phyloP scores from a whole-genome alignment of 2,113 vertebrate genomes.

The Sula dactylatra region DNA sequence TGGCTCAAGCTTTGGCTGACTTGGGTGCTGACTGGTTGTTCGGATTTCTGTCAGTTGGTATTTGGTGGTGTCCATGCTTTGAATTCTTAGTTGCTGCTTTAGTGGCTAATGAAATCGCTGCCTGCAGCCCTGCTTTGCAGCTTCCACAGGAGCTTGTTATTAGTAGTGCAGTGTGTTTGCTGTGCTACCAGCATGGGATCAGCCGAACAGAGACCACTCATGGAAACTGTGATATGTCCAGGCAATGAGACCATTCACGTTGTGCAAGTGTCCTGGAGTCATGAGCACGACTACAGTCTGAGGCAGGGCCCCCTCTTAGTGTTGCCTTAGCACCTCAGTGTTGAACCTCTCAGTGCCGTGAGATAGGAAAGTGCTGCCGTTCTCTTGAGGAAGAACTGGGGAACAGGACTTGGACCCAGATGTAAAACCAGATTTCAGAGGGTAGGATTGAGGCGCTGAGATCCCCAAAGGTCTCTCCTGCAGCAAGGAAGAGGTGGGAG shows the following conservation, averaged over 20 bases:
- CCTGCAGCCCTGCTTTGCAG: neutral
- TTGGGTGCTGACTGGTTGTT: neutral
- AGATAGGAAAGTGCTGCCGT: neutral
- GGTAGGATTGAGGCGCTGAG: neutral
- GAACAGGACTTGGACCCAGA: neutral
- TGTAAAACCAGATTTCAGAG: neutral
- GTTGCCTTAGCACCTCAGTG: neutral
- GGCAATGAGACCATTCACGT: neutral
- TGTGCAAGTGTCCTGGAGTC: neutral
- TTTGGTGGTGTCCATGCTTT: neutral
- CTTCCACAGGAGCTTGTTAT: neutral
- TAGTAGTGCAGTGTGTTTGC: neutral
- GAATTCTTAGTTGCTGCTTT: neutral
- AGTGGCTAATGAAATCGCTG: neutral
- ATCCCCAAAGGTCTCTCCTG: neutral
- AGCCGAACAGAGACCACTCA: neutral
- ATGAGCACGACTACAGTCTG: neutral
- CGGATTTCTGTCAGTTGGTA: neutral
- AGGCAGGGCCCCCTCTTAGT: too few species aligned
- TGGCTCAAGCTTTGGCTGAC: neutral
- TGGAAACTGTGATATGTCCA: accelerated
- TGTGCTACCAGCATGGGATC: neutral
- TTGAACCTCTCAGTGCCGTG: neutral
- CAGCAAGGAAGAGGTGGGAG: neutral
- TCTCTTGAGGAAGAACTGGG: neutral